A percentile compares a stretch with the other conserved stretches of the same genome.
Evolutionary conservation across 2,113 vertebrate species (phyloP).

Genomic region (Vombatus ursinus): DNA sequence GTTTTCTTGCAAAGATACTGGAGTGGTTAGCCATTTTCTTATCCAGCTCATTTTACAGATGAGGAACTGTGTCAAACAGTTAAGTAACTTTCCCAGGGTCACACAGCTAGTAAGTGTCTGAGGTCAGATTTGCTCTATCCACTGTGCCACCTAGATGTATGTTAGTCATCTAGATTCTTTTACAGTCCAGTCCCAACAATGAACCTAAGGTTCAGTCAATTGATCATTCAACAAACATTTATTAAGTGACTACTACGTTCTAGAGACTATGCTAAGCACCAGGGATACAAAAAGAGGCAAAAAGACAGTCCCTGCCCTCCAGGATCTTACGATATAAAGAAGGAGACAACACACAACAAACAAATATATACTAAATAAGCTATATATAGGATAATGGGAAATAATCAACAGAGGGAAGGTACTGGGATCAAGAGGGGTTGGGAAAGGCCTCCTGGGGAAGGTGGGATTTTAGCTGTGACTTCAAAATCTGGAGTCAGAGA

Average conservation of each 20-base stretch:
- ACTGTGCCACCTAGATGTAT: neutral
- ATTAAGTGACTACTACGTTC: neutral
- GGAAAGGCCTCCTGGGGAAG: neutral
- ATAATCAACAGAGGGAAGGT: neutral
- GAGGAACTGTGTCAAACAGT: too few relatives aligned
- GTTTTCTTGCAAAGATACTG: too few relatives aligned
- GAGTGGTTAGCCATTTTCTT: too few relatives aligned
- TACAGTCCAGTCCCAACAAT: neutral
- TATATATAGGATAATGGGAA: neutral
- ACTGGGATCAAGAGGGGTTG: neutral
- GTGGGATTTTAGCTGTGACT: neutral
- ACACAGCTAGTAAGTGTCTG: too few relatives aligned
- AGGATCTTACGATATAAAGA: neutral
- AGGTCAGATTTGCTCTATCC: too few relatives aligned
- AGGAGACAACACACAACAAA: neutral
- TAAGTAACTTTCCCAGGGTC: too few relatives aligned
- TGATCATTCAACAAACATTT: neutral
- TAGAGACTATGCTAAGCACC: neutral
- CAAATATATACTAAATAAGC: neutral
- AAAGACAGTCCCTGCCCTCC: neutral
- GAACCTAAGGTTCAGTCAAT: neutral
- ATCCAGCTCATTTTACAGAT: too few relatives aligned
- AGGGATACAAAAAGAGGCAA: neutral
- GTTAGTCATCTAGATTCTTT: neutral
- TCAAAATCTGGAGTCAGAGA: neutral